Evolutionary conservation across 2,113 vertebrate genomes (phyloP).

Genomic region (Atherinomorus stipes): DNA sequence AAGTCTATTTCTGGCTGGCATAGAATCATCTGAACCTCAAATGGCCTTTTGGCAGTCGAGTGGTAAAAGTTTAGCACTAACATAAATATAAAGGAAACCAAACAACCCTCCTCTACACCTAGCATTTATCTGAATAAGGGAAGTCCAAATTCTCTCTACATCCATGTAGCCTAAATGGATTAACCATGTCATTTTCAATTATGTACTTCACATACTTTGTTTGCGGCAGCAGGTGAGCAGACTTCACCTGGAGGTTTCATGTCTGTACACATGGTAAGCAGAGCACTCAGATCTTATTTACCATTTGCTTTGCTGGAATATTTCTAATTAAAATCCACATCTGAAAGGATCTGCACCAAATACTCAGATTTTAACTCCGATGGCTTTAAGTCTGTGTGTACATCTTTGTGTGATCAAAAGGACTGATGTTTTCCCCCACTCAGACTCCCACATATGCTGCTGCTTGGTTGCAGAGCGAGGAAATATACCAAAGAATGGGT

Average conservation of each 20-base stretch:
- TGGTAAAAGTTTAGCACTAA: not conserved
- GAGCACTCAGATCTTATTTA: no score
- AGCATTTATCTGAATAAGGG: not conserved
- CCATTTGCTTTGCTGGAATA: no score
- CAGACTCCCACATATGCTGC: no score
- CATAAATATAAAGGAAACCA: not conserved
- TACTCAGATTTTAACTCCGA: no score
- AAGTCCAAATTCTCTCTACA: not conserved
- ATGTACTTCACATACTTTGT: not conserved
- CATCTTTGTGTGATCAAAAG: not conserved
- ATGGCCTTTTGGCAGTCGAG: not conserved
- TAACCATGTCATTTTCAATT: not conserved
- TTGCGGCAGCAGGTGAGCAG: not conserved
- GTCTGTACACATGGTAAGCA: no score
- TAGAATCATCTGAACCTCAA: slow-evolving; percentile 7
- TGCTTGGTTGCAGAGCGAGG: not conserved
- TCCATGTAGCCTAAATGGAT: not conserved
- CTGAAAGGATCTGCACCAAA: no score
- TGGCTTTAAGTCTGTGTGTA: no score
- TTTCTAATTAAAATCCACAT: no score
- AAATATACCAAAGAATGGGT: not conserved
- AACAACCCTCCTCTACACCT: not conserved
- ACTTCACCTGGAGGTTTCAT: no score
- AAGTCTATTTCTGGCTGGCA: slow-evolving; percentile 6
- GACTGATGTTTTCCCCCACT: not conserved